These are phyloP conservation scores for Polymixis lichenea DNA, from an alignment of 2,888 invertebrate species.

Conservation along the genomic window DNA sequence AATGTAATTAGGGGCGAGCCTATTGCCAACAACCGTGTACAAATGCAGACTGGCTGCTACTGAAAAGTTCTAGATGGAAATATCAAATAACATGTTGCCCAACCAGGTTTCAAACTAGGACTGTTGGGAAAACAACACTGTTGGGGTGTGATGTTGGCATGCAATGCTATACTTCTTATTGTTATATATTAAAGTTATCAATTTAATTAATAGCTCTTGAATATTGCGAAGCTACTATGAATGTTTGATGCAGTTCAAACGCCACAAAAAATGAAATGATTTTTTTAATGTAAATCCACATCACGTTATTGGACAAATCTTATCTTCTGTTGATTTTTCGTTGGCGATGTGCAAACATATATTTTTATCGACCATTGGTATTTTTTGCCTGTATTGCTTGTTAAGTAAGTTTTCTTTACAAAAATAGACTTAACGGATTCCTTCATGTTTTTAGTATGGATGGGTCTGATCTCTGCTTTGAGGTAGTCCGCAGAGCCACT, in stretches of 20 bases:
- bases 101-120: background rate
- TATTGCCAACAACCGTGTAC: background rate
- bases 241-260: background rate
- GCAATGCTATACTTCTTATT: background rate
- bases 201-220: background rate
- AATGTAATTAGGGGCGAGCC: background rate
- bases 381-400: background rate
- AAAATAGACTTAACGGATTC: constrained; percentile 20
- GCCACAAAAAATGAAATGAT: background rate
- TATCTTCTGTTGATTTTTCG: constrained; percentile 4
- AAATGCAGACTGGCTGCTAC: background rate
- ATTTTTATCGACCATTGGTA: background rate
- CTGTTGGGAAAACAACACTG: background rate
- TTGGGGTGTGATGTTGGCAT: background rate
- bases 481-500: constrained; percentile 98
- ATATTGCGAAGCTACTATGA: background rate
- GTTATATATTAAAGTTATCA: background rate
- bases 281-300: background rate
- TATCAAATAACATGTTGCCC: background rate
- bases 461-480: constrained; percentile 99
- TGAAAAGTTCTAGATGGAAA: background rate
- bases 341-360: background rate
- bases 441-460: constrained; percentile 95
- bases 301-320: background rate
- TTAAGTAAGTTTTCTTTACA: background rate